These are phyloP conservation scores for Motacilla tschutschensis DNA, from an alignment of 2,113 vertebrate species.

Conservation along the genomic window DNA sequence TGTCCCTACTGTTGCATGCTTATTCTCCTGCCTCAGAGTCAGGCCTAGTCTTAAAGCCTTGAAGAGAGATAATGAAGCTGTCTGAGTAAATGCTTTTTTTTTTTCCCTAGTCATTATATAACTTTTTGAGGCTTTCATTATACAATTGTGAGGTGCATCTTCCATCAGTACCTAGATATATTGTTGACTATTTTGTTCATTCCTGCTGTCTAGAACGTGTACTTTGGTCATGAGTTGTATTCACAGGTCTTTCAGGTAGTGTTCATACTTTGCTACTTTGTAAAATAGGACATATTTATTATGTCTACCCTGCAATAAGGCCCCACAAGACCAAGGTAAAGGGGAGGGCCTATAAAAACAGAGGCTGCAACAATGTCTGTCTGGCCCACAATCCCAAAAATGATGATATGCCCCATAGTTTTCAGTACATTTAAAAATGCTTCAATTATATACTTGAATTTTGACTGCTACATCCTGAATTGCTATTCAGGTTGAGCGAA, in stretches of 20 bases:
- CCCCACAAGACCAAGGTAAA: not conserved
- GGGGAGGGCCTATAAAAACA: not conserved
- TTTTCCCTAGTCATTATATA: not conserved
- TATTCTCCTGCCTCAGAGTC: not conserved
- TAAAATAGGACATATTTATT: not conserved
- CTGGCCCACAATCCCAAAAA: not conserved
- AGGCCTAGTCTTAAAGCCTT: not conserved
- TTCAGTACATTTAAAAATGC: not conserved
- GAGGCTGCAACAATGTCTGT: not conserved
- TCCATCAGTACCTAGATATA: not conserved
- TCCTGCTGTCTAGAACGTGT: not conserved
- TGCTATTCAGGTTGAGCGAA: not conserved
- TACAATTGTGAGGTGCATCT: not conserved
- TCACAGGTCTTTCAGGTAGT: not conserved
- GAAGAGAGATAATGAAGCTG: not conserved
- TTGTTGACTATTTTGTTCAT: not conserved
- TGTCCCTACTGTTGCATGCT: not conserved
- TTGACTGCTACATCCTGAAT: not conserved
- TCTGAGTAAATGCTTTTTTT: not conserved
- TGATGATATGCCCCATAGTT: not conserved
- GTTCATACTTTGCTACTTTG: not conserved
- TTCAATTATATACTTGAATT: not conserved
- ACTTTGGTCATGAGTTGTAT: not conserved
- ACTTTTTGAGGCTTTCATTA: not conserved
- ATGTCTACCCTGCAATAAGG: not conserved